These are phyloP conservation scores for Thamnophis elegans DNA, from an alignment of 2,797 vertebrate genomes.

Conservation along the genomic window DNA sequence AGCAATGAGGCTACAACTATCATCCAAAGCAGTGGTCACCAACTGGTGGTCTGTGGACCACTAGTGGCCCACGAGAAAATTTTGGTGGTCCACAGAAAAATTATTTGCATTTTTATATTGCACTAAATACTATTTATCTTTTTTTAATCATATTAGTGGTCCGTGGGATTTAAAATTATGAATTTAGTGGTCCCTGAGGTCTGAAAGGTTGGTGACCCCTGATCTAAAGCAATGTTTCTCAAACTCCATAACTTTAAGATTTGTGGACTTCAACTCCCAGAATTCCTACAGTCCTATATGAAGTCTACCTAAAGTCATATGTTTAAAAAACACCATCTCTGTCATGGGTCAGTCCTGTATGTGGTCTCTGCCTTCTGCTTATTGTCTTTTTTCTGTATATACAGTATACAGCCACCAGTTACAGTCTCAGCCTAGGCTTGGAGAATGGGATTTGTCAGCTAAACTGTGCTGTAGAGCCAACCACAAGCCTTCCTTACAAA, in stretches of 20 bases:
- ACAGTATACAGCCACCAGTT: background rate
- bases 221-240: background rate
- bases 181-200: too few species aligned
- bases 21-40: background rate
- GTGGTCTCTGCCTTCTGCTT: background rate
- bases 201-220: too few species aligned
- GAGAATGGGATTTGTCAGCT: background rate
- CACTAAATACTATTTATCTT: too few species aligned
- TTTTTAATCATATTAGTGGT: too few species aligned
- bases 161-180: too few species aligned
- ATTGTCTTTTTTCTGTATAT: background rate
- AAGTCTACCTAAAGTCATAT: background rate
- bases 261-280: background rate
- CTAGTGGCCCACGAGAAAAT: too few species aligned
- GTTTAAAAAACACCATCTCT: background rate
- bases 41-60: too few species aligned
- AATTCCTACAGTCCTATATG: background rate
- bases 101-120: too few species aligned
- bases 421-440: rapidly evolving
- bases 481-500: constrained; percentile 32
- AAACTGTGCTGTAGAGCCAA: background rate
- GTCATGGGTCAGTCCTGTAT: background rate
- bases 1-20: background rate
- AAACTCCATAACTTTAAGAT: background rate
- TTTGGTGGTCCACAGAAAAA: too few species aligned